Percentiles rank a stretch among this genome's conserved stretches.
Conservation (phyloP, 1,140 invertebrate genomes). For the Carposina sasakii region DNA sequence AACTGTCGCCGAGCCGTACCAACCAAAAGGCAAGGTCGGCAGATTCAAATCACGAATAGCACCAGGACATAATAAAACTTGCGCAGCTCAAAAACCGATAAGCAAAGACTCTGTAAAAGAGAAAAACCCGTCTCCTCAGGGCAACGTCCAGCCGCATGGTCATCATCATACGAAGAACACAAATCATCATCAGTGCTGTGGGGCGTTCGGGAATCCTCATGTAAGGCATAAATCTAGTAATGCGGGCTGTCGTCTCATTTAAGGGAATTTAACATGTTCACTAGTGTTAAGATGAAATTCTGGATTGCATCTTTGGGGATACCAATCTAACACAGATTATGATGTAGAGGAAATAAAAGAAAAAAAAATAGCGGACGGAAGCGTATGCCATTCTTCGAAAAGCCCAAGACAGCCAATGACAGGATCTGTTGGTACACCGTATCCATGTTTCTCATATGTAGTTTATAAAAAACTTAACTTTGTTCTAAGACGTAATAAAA, state of each 20-base stretch:
- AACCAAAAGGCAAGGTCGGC: constrained; percentile 52
- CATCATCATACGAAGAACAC: constrained; percentile 61
- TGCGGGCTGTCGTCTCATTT: constrained; percentile 57
- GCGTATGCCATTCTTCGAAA: no score
- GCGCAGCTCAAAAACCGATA: constrained; percentile 30
- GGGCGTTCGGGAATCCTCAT: constrained; percentile 61
- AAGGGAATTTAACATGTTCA: no score
- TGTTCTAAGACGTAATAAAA: no score
- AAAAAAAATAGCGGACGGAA: no score
- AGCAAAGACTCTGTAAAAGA: constrained; percentile 51
- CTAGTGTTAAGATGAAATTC: no score
- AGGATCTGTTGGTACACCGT: no score
- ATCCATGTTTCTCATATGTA: no score
- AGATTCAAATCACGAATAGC: constrained; percentile 51
- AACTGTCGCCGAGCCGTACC: constrained; percentile 24
- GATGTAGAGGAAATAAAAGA: no score
- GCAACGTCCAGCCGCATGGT: constrained; percentile 49
- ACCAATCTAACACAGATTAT: no score
- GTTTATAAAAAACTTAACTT: no score
- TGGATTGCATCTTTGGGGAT: no score
- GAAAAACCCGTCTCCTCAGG: constrained; percentile 27
- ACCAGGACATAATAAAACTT: constrained; percentile 44
- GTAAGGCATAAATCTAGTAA: constrained; percentile 55
- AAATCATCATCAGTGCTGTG: constrained; percentile 63
- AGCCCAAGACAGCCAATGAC: no score